Percentiles rank a stretch among this genome's conserved stretches.
Conservation (phyloP, 2,797 vertebrate genomes). For the Phaenicophaeus curvirostris region DNA sequence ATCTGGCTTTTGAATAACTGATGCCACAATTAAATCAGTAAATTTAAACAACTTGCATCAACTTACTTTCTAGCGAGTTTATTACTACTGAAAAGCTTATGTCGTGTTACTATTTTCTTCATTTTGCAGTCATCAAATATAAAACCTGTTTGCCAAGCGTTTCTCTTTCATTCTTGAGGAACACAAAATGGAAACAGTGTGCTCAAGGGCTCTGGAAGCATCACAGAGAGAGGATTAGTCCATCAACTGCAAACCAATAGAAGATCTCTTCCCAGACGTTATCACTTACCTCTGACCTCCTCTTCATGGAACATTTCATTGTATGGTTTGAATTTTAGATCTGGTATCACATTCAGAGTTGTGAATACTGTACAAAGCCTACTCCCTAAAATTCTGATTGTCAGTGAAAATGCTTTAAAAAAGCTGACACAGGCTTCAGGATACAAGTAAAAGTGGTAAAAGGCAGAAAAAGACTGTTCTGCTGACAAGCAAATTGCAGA, state of each 20-base stretch:
- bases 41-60: neutral
- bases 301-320: slow-evolving; percentile 5
- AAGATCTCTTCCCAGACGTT: slow-evolving; percentile 23
- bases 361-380: neutral
- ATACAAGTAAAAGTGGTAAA: neutral
- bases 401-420: neutral
- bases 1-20: neutral
- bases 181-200: neutral
- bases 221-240: neutral
- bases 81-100: neutral
- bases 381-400: neutral
- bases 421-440: neutral
- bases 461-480: neutral
- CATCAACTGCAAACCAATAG: neutral
- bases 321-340: slow-evolving; percentile 29
- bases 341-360: neutral
- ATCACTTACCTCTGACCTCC: slow-evolving; percentile 27
- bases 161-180: neutral
- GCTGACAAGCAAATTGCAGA: neutral
- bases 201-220: neutral
- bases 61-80: neutral
- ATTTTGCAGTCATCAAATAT: neutral
- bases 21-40: neutral
- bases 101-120: neutral
- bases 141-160: neutral